Conservation (phyloP, 2,113 vertebrate genomes). For the Penelope pileata region DNA sequence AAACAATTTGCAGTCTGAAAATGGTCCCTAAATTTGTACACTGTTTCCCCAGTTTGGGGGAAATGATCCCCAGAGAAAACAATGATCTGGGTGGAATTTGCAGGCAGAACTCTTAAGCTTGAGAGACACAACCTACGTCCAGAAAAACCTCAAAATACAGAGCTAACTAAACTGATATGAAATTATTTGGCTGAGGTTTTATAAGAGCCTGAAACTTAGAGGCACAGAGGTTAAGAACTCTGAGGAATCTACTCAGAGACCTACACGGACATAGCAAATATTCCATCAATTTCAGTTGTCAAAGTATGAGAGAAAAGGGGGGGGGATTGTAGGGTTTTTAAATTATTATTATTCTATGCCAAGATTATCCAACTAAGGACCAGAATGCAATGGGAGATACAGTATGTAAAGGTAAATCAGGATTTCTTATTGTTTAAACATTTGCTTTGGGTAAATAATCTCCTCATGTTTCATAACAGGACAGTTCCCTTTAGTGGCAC, state of each 20-base stretch:
- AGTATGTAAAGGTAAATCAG: neutral
- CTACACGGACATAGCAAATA: neutral
- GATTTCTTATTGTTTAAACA: neutral
- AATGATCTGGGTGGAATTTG: neutral
- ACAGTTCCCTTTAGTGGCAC: neutral
- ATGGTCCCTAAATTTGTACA: neutral
- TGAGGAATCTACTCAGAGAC: neutral
- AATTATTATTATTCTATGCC: neutral
- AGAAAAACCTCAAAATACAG: neutral
- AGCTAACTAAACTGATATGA: neutral
- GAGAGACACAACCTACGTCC: neutral
- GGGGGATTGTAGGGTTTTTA: neutral
- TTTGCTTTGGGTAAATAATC: neutral
- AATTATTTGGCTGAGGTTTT: neutral
- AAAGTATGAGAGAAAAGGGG: neutral
- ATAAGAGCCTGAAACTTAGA: neutral
- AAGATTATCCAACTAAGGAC: neutral
- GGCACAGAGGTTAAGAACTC: accelerated
- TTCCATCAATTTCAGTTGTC: neutral
- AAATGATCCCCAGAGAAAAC: neutral
- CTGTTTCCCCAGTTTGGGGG: neutral
- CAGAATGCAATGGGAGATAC: neutral
- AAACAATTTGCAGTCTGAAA: neutral
- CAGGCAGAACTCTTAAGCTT: neutral
- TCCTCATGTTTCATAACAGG: neutral